These are phyloP conservation scores for Astyanax mexicanus DNA, from an alignment of 2,797 vertebrate genomes.

Conservation along the genomic window DNA sequence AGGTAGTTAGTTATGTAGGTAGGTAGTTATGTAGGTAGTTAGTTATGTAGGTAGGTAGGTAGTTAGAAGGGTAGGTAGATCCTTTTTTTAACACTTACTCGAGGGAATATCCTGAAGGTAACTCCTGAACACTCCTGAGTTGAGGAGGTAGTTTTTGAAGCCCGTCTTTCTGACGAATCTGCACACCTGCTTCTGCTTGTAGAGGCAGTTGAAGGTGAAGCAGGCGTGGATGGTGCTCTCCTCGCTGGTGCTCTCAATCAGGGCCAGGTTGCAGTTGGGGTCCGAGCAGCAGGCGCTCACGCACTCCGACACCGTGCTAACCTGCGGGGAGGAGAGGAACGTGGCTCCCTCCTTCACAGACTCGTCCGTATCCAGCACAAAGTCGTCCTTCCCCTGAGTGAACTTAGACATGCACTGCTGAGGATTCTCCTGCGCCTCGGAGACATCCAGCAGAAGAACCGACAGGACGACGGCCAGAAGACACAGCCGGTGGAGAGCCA, in stretches of 20 bases:
- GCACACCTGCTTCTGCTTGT: conserved; percentile 89
- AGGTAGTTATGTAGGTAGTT: too few relatives aligned
- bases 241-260: conserved; percentile 77
- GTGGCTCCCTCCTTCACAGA: conserved; percentile 90
- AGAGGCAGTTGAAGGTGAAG: conserved; percentile 91
- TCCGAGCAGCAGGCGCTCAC: conserved; percentile 85
- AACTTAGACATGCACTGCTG: conserved; percentile 79
- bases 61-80: too few relatives aligned
- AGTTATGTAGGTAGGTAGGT: too few relatives aligned
- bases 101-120: conserved; percentile 57
- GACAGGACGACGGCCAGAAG: conserved; percentile 53
- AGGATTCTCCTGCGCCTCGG: conserved; percentile 61
- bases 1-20: too few relatives aligned
- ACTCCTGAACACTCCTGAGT: conserved; percentile 76
- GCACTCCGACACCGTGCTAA: conserved; percentile 78
- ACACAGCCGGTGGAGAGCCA: conserved; percentile 44
- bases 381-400: conserved; percentile 76
- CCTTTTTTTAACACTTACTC: conserved; percentile 65
- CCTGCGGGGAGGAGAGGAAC: conserved; percentile 80
- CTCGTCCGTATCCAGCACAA: conserved; percentile 87
- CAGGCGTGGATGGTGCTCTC: conserved; percentile 75
- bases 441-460: conserved; percentile 9
- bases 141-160: conserved; percentile 83
- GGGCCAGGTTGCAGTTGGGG: conserved; percentile 85
- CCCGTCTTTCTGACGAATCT: conserved; percentile 84